Base-by-base conservation (phyloP, 2,797 vertebrate species). In the Gorsachius magnificus region DNA sequence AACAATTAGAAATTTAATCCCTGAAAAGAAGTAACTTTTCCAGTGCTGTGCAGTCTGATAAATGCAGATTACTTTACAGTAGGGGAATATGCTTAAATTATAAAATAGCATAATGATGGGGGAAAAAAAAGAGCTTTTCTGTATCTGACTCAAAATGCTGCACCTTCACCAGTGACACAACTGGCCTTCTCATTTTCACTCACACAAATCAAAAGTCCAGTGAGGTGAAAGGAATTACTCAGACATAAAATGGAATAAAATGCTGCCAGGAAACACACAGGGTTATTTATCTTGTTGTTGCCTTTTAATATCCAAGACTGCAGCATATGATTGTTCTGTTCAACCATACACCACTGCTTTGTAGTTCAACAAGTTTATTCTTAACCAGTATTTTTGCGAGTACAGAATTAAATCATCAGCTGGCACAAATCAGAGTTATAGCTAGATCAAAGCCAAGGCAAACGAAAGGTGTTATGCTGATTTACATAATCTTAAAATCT, bases 191-290 rank as follows among this genome's bases (percentile, higher is more conserved):
- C 45, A 85, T 84, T 77, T 93, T 80, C 57, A 86, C 61, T 41
- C 46, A 51, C 5, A 86, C 35, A 94, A 89, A 89, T 90, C 88
- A 83, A 26, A 92, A 87, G 64, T 71, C 69, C 51, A 56, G 26
- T 25, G 48, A 91, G 33, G 63, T 54, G 48, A 94, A 77, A 9
- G 4, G 65, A 92, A 90, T 83, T 78, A 87, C 57, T 80, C 64
- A 90, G 65, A 96, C 41, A 96, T 66, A 77, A 87, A 95, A 84
- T 57, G 64, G 75, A 89, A 82, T 56, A 79, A 93, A 94, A 89
- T 60, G 56, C 64, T 94, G 63, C 43, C 72, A 84, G 70, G 63
- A 88, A 92, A 89, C 58, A 84, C 18, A 53, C 6, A 28, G 1
- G 0, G 54, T 20, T 78, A 90, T 83, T 90, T 89, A 71, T 70